A percentile compares a stretch with the other conserved stretches of the same genome.
These are phyloP conservation scores for Aphaenogaster floridana DNA, from an alignment of 1,140 invertebrate species.

Conservation along the genomic window DNA sequence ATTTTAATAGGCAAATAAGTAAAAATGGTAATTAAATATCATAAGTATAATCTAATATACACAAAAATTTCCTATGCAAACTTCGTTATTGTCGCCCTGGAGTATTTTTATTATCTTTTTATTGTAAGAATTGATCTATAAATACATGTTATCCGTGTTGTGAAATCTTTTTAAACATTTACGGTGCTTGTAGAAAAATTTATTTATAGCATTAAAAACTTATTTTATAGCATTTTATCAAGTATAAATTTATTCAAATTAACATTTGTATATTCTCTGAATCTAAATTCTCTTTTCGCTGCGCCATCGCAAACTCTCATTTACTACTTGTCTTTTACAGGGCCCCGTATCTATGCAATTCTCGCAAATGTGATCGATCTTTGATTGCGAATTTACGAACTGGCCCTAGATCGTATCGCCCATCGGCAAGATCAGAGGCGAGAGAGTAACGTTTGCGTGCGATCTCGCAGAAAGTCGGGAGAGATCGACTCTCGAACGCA, in stretches of 20 bases:
- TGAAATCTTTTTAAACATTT: not conserved
- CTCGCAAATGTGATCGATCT: slow-evolving; percentile 44
- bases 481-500: slow-evolving; percentile 65
- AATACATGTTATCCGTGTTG: not conserved
- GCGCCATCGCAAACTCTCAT: not conserved
- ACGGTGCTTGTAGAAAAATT: not conserved
- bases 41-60: not conserved
- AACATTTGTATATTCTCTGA: not conserved
- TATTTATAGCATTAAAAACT: no score
- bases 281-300: not conserved
- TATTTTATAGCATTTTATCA: not conserved
- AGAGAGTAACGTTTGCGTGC: slow-evolving; percentile 62
- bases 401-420: slow-evolving; percentile 42
- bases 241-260: not conserved
- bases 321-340: not conserved
- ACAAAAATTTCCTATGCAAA: not conserved
- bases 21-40: not conserved
- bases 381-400: slow-evolving; percentile 37
- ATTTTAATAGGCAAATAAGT: not conserved
- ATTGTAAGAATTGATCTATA: not conserved
- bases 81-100: not conserved
- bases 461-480: slow-evolving; percentile 56
- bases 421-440: slow-evolving; percentile 76
- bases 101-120: not conserved
- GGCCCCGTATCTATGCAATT: not conserved